phyloP scores from a whole-genome alignment of 2,797 vertebrate genomes.

The Austrolebias charrua region DNA sequence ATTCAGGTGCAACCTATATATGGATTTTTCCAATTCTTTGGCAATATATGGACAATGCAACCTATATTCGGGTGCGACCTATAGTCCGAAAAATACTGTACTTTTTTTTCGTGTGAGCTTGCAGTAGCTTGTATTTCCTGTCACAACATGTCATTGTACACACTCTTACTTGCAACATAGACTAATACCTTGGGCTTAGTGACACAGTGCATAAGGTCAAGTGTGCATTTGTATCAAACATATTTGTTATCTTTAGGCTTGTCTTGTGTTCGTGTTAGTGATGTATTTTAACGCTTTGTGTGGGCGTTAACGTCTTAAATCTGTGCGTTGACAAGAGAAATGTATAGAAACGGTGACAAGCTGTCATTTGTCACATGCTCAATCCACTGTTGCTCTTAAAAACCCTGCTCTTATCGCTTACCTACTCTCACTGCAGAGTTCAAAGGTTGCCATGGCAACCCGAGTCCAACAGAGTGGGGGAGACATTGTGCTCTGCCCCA shows the following conservation, averaged over 20 bases:
- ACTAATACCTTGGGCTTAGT: conserved; percentile 49
- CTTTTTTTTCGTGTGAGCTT: conserved; percentile 20
- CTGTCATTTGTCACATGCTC: conserved; percentile 55
- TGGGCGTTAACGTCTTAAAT: too few species aligned
- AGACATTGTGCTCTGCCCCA: conserved; percentile 47
- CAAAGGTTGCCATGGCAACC: conserved; percentile 73
- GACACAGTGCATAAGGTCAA: conserved; percentile 62
- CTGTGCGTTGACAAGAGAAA: not conserved
- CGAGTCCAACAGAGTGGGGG: conserved; percentile 44
- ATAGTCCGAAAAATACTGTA: too few species aligned
- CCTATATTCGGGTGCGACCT: too few species aligned
- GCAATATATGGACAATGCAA: too few species aligned
- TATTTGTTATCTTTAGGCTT: not conserved
- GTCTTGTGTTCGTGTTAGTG: not conserved
- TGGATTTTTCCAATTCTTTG: too few species aligned
- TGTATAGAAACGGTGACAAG: conserved; percentile 22
- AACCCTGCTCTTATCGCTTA: conserved; percentile 58
- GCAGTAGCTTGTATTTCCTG: conserved; percentile 26
- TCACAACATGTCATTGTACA: conserved; percentile 71
- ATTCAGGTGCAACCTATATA: too few species aligned
- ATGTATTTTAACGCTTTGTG: not conserved
- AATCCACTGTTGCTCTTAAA: conserved; percentile 45
- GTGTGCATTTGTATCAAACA: conserved; percentile 20
- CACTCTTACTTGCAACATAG: conserved; percentile 61
- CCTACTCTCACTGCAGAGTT: conserved; percentile 52